Base-by-base conservation (phyloP, 2,888 invertebrate species). In the Pseudococcus jackbeardsleyi region DNA sequence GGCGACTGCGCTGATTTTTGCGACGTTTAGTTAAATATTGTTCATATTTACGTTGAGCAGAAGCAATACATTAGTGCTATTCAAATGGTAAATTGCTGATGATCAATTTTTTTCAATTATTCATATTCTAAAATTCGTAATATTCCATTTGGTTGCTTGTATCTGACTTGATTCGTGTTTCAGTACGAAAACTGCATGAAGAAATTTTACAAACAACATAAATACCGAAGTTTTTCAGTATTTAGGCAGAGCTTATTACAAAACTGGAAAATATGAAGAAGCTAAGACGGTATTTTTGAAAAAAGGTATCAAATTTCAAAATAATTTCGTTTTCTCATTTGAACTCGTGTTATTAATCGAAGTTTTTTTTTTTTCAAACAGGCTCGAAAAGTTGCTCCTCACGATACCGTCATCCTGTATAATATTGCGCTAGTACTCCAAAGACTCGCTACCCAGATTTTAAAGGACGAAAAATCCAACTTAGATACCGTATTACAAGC, bases 21-120 rank as follows among this genome's bases (percentile, higher is more conserved):
- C 90, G 99, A 99, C 91, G 99, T 99, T 0, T 99, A 99, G 99
- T 93, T 99, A 90, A 99, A 99, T 91, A 99, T 99, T 90, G 99
- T 99, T 0, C 99, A 99, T 91, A 96, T 99, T 89, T 99, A 99
- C 91, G 99, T 99, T 1, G 99, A 99, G 91, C 99, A 99, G 92
- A 97, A 96, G 91, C 99, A 99, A 91, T 98, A 95, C 91, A 98
- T 99, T 89, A 97, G 98, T 91, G 99, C 99, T 59, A 97, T 99
- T 91, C 99, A 99, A 92, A 99, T 99, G 99, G 95, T 95, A 91
- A 92, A 91, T 79, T 79, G 15, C 22, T 72, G 8, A 59, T n/a
- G 15, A 22, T 7, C 3, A 33, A 12, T 22, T 64, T 64, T 22
- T 64, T 9, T n/a, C 26, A 33, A 33, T 2, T 33, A 33, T 33